Conservation (phyloP, 2,888 invertebrate genomes). For the Orthosia incerta region DNA sequence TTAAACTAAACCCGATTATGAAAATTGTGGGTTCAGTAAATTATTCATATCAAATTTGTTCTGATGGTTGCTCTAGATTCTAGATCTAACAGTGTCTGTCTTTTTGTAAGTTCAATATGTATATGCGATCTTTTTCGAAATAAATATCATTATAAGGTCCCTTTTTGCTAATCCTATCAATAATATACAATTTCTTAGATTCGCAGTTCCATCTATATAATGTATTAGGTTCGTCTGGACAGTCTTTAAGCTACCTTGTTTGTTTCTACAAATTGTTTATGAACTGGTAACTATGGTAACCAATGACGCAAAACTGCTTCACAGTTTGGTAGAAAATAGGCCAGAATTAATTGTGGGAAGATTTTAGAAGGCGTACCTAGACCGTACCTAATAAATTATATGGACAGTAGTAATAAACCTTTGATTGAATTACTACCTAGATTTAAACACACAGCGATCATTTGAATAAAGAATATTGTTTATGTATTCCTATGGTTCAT, state of each 20-base stretch:
- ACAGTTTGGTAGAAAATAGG: not conserved
- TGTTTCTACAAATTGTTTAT: not conserved
- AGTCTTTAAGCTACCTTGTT: not conserved
- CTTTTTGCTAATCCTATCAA: constrained; percentile 1
- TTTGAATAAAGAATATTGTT: not conserved
- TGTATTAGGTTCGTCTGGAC: not conserved
- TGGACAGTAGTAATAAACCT: not conserved
- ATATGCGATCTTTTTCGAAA: constrained; percentile 2
- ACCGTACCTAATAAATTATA: not conserved
- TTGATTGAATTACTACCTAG: not conserved
- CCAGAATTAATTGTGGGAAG: not conserved
- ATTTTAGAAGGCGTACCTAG: not conserved
- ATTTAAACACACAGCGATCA: not conserved
- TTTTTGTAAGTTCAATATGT: constrained; percentile 11
- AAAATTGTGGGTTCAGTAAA: not conserved
- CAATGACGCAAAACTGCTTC: not conserved
- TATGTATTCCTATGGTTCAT: not conserved
- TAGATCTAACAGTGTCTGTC: not conserved
- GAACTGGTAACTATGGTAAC: not conserved
- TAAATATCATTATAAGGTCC: not conserved
- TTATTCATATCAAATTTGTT: constrained; percentile 32
- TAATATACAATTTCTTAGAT: constrained; percentile 1
- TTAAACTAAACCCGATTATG: not conserved
- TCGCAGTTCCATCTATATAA: not conserved
- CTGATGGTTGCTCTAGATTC: no score